Evolutionary conservation across 2,888 invertebrate genomes (phyloP).

Genomic region (Hirtodrosophila confusa): DNA sequence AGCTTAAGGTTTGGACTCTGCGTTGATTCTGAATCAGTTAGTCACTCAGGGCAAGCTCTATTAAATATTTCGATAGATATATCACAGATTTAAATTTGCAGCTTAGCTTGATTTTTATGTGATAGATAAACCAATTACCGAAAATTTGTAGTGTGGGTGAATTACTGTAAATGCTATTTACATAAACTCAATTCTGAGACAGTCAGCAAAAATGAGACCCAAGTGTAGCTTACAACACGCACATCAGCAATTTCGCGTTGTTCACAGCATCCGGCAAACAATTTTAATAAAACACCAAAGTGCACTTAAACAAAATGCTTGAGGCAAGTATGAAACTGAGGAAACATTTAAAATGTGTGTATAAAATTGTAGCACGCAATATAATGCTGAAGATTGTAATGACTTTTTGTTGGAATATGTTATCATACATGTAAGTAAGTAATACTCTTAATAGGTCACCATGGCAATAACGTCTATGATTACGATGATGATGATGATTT

Average conservation of each 20-base stretch:
- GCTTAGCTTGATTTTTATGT: neutral
- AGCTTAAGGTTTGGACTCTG: no score
- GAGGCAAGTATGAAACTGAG: slow-evolving; percentile 38
- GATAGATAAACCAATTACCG: neutral
- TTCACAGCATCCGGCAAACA: slow-evolving; percentile 9
- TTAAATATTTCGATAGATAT: no score
- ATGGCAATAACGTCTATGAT: slow-evolving; percentile 19
- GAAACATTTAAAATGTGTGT: slow-evolving; percentile 31
- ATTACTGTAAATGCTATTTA: slow-evolving; percentile 14
- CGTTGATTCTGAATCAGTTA: no score
- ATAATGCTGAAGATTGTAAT: slow-evolving; percentile 18
- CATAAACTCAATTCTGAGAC: slow-evolving; percentile 14
- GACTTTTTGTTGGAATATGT: slow-evolving; percentile 13
- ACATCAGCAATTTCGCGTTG: slow-evolving; percentile 30
- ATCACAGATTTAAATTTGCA: no score
- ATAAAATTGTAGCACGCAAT: slow-evolving; percentile 8
- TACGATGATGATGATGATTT: neutral
- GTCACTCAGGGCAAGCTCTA: no score
- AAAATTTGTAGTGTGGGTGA: neutral
- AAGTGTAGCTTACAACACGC: slow-evolving; percentile 19
- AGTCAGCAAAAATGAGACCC: slow-evolving; percentile 23
- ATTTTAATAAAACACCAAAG: slow-evolving; percentile 60
- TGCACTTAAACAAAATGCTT: slow-evolving; percentile 53
- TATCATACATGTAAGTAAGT: neutral
- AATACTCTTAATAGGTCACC: slow-evolving; percentile 9